phyloP scores from a whole-genome alignment of 2,888 invertebrate species.

The Lithophane socia region DNA sequence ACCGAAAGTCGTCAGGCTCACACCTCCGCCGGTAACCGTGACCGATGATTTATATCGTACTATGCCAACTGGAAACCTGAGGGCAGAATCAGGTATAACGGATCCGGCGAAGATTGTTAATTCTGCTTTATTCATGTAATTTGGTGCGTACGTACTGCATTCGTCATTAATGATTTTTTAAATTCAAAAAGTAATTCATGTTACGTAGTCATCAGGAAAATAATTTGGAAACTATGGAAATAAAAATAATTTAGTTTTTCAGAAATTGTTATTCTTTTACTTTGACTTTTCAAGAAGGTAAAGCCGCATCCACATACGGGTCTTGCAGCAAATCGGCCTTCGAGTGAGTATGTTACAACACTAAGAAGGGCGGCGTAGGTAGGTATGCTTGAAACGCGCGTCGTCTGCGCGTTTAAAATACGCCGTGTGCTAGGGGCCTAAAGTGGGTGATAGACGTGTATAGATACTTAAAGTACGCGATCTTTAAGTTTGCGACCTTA shows the following conservation, averaged over 20 bases:
- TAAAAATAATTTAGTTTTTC: background rate
- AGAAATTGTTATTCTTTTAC: background rate
- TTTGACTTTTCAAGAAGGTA: background rate
- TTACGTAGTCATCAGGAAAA: background rate
- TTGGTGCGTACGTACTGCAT: background rate
- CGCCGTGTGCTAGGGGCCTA: too few species aligned
- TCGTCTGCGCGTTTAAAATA: too few species aligned
- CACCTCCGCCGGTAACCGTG: constrained; percentile 55
- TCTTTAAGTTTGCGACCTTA: too few species aligned
- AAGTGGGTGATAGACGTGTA: too few species aligned
- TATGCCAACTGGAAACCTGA: constrained; percentile 71
- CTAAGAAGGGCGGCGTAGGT: too few species aligned
- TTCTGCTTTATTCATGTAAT: constrained; percentile 43
- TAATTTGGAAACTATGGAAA: background rate
- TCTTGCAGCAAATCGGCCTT: background rate
- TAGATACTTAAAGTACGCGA: too few species aligned
- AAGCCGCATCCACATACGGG: too few species aligned
- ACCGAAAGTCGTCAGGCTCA: constrained; percentile 3
- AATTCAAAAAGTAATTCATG: background rate
- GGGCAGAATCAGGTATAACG: constrained; percentile 68
- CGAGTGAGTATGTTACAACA: background rate
- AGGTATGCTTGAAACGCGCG: too few species aligned
- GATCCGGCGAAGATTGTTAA: constrained; percentile 54
- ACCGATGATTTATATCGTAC: constrained; percentile 59
- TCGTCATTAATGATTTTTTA: background rate